Base-by-base conservation (phyloP, 2,113 vertebrate species). In the Phylloscopus whistleri region DNA sequence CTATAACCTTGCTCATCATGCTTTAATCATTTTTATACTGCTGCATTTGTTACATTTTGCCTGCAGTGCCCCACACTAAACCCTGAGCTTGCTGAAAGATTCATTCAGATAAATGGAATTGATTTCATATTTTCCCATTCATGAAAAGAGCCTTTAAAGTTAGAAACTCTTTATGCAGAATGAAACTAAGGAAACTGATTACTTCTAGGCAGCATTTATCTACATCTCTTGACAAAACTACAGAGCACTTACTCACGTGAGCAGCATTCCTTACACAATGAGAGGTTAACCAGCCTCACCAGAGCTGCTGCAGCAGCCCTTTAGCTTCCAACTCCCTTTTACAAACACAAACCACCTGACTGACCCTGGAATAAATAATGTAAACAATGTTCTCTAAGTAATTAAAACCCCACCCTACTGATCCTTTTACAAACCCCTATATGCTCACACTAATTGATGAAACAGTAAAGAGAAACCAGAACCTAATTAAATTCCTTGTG, bases 121-220 rank as follows among this genome's bases (percentile, higher is more conserved):
- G 96, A 97, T 96, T 97, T 96, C 88, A 79, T 95, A 93, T 97
- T 96, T 96, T 92, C 41, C 87, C 87, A 90, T 94, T 96, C 89
- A 96, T 87, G 85, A 95, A 96, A 92, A 64, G 76, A 66, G 27
- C 20, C 74, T 92, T 93, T 84, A 87, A 89, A 94, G 88, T 89
- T 92, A 53, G 87, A 77, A 92, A 78, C 60, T 86, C 88, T 90
- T 90, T 94, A 94, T 91, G 70, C 75, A 60, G 77, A 43, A 84
- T 26, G 64, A 94, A 93, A 94, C 82, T 72, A 94, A 94, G 80
- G 88, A 88, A 94, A 84, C 80, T 92, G 92, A 96, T 97, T 92
- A 87, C 87, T 89, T 79, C 49, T 78, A 90, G 75, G 79, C 72
- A 83, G 60, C 82, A 91, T 84, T 89, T 96, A 76, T 93, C 87